Evolutionary conservation across 2,113 vertebrate species (phyloP).

Genomic region (Ammodytes dubius): DNA sequence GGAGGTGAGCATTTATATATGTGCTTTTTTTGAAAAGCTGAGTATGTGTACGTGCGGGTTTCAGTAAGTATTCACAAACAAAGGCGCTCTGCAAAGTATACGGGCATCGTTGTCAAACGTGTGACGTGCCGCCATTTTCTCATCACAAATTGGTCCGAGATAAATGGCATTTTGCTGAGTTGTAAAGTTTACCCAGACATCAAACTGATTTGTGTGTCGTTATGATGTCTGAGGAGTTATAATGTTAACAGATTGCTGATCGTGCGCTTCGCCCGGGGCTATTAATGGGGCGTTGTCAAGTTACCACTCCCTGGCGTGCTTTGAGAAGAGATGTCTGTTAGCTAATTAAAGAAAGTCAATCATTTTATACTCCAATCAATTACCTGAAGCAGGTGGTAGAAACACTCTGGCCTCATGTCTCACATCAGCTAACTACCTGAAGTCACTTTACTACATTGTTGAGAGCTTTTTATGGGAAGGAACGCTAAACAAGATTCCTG

Average conservation of each 20-base stretch:
- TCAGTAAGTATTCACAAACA: slow-evolving; percentile 49
- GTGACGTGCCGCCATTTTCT: slow-evolving; percentile 57
- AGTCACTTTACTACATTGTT: slow-evolving; percentile 72
- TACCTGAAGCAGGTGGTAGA: slow-evolving; percentile 78
- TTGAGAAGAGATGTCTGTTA: slow-evolving; percentile 68
- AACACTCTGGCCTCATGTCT: slow-evolving; percentile 68
- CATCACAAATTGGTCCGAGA: slow-evolving; percentile 66
- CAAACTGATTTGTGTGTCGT: slow-evolving; percentile 78
- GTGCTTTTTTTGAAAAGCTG: slow-evolving; percentile 33
- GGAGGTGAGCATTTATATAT: slow-evolving; percentile 42
- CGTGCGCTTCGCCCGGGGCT: slow-evolving; percentile 56
- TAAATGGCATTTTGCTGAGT: slow-evolving; percentile 76
- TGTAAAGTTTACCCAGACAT: slow-evolving; percentile 73
- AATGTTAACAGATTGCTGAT: slow-evolving; percentile 75
- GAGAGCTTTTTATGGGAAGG: slow-evolving; percentile 52
- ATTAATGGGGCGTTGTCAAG: slow-evolving; percentile 59
- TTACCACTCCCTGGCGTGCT: slow-evolving; percentile 53
- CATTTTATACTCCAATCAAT: slow-evolving; percentile 81
- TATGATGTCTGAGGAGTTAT: slow-evolving; percentile 73
- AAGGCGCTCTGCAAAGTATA: slow-evolving; percentile 41
- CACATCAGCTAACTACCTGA: slow-evolving; percentile 64
- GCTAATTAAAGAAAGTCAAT: slow-evolving; percentile 86
- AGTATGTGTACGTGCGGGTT: slow-evolving; percentile 1
- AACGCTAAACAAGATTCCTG: slow-evolving; percentile 40
- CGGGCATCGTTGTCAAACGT: slow-evolving; percentile 34